A percentile compares a stretch with the other conserved stretches of the same genome.
Evolutionary conservation across 2,113 vertebrate species (phyloP).

Genomic region (Lynx canadensis): DNA sequence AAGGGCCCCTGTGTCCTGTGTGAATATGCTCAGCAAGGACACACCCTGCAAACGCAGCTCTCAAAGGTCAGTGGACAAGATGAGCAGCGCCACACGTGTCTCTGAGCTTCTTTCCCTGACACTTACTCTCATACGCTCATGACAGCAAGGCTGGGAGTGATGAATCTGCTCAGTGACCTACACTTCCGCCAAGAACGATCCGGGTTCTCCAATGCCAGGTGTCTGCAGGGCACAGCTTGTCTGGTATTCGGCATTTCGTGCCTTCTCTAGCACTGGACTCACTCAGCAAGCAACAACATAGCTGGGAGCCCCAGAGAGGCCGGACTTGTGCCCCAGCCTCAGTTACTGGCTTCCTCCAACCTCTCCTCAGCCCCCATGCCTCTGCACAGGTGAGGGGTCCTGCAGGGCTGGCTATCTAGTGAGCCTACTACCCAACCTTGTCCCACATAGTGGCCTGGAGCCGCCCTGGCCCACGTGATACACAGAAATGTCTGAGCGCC

Average conservation of each 20-base stretch:
- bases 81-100: accelerated
- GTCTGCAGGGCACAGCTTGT: not conserved
- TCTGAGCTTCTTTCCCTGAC: not conserved
- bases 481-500: too few species aligned
- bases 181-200: not conserved
- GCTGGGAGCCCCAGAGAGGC: not conserved
- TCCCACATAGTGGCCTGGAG: not conserved
- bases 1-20: not conserved
- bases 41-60: not conserved
- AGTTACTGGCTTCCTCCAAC: not conserved
- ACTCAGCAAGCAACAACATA: not conserved
- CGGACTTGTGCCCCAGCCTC: not conserved
- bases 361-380: not conserved
- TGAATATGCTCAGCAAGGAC: too few species aligned
- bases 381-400: not conserved
- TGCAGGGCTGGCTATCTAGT: not conserved
- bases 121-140: not conserved
- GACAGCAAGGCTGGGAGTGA: not conserved
- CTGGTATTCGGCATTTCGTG: too few species aligned
- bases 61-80: not conserved
- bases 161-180: not conserved
- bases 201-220: not conserved
- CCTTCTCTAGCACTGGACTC: not conserved
- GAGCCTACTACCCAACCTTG: not conserved
- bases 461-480: not conserved